Conservation (phyloP, 2,113 vertebrate genomes). For the Shinisaurus crocodilurus region DNA sequence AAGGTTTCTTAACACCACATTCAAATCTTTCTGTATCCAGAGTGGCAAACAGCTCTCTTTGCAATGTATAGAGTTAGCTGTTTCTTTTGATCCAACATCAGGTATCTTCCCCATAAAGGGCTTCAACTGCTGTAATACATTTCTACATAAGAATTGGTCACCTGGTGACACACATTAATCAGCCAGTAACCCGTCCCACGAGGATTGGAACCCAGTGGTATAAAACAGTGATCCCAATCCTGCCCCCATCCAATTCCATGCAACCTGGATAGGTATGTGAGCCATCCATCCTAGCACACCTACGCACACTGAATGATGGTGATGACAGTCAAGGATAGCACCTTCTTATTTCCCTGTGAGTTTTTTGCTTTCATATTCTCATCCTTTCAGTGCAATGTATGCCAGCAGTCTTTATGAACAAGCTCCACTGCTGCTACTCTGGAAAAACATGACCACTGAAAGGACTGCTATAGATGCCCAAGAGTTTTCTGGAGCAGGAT, state of each 20-base stretch:
- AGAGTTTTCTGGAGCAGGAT: background rate
- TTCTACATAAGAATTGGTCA: background rate
- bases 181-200: background rate
- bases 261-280: background rate
- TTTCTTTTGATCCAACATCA: constrained; percentile 23
- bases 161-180: background rate
- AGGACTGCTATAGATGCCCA: background rate
- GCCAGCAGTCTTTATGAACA: background rate
- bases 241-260: background rate
- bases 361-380: background rate
- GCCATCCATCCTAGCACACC: background rate
- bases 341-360: background rate
- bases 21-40: constrained; percentile 56
- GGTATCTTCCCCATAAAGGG: constrained; percentile 37
- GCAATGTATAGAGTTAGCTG: constrained; percentile 33
- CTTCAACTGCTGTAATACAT: background rate
- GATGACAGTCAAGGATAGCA: background rate
- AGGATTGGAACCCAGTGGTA: background rate
- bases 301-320: background rate
- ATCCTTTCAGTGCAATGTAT: background rate
- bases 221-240: background rate
- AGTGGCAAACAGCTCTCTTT: constrained; percentile 51
- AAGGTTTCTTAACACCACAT: constrained; percentile 4
- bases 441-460: background rate
- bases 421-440: background rate